Conservation (phyloP, 2,113 vertebrate genomes). For the Fulica atra region DNA sequence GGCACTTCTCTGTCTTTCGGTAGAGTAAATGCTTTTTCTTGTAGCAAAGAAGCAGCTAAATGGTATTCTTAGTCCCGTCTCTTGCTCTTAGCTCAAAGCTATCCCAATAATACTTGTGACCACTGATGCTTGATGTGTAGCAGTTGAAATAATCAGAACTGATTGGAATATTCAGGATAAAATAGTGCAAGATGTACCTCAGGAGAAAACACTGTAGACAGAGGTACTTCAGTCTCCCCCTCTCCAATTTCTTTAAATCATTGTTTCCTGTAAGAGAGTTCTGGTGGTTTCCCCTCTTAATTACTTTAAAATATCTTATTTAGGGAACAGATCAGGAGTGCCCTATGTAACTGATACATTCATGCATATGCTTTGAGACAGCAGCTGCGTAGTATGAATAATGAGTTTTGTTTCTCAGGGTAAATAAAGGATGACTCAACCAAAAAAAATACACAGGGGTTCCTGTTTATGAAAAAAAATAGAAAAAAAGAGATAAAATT, state of each 20-base stretch:
- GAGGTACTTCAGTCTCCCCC: background rate
- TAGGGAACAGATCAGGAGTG: background rate
- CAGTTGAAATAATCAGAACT: background rate
- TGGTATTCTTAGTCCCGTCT: background rate
- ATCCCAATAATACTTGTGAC: background rate
- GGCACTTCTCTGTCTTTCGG: background rate
- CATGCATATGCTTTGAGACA: background rate
- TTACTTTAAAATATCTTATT: background rate
- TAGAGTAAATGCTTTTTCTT: background rate
- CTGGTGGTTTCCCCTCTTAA: background rate
- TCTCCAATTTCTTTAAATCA: background rate
- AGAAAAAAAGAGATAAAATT: background rate
- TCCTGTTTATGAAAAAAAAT: background rate
- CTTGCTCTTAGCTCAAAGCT: background rate
- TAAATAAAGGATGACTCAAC: background rate
- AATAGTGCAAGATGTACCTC: background rate
- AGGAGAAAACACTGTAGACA: background rate
- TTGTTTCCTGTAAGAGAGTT: background rate
- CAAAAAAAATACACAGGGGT: background rate
- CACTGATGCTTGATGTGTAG: background rate
- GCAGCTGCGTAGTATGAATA: background rate
- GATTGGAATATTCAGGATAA: background rate
- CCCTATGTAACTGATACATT: background rate
- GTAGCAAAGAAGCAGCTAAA: fast-evolving
- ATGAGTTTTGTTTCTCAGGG: background rate